phyloP scores from a whole-genome alignment of 2,888 invertebrate genomes.

The Acanthosepion lycidas region DNA sequence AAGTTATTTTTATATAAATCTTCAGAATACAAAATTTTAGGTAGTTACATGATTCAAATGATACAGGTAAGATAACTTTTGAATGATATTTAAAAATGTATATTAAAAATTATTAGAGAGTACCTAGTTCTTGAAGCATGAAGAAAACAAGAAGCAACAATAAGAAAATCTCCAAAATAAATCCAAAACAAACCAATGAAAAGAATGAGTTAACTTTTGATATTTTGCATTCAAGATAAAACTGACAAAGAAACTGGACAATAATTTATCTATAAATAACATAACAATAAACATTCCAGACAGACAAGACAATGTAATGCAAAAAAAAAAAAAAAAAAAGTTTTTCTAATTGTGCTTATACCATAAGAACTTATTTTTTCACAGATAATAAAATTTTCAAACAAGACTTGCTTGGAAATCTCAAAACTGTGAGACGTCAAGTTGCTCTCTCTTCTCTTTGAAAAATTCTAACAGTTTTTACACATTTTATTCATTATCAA shows the following conservation, averaged over 20 bases:
- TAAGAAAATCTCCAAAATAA: neutral
- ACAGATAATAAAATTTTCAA: neutral
- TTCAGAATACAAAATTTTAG: no score
- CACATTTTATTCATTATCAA: no score
- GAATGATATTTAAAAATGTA: no score
- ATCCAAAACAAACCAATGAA: neutral
- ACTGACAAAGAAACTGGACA: neutral
- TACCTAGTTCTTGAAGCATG: no score
- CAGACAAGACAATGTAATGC: no score
- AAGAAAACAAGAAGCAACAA: neutral
- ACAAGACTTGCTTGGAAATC: neutral
- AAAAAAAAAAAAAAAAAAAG: neutral
- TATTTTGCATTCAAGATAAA: neutral
- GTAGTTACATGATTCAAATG: no score
- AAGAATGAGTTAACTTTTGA: neutral
- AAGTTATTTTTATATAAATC: no score
- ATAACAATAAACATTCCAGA: no score
- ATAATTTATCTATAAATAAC: neutral
- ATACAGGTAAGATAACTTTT: no score
- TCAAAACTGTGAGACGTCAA: neutral
- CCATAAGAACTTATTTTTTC: neutral
- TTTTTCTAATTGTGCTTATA: neutral
- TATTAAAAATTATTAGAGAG: no score
- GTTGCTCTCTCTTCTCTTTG: no score
- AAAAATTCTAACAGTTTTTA: no score